Evolutionary conservation across 1,140 invertebrate species (phyloP), one percentile per base, ranked within the genome.

Genomic region (Drosophila sproati): DNA sequence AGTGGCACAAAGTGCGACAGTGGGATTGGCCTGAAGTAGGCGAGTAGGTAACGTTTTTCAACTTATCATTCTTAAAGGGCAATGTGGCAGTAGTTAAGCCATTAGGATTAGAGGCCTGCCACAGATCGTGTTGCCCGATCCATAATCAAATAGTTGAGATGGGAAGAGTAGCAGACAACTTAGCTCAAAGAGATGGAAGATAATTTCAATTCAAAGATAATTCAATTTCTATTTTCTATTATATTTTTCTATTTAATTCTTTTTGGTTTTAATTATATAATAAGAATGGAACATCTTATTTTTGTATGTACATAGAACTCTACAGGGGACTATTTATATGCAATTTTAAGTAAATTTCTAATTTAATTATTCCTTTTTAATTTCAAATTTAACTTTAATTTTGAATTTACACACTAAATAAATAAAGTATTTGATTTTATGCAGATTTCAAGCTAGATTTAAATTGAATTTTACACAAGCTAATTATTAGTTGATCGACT

Each of bases 41-140:
- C 31, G 12, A 47, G 48, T 54, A 63, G 60, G 51, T 55, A 71
- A 62, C 55, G 7, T 51, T 37, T 73, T 67, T 37, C 4, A 51
- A 67, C 62, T 68, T 73, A 73, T 73, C 55, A 41, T 68, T 28
- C 31, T n/a, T 37, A 35, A 68, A 45, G 70, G 62, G 67, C 69
- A 68, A 60, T 12, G 29, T 68, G 66, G 28, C 29, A 28, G 45
- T 8, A 41, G 45, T 29, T 69, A 43, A 66, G 52, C 61, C 10
- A 10, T 20, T 51, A 35, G 61, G 69, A 66, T 66, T 66, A 72
- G 10, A 43, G 43, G 37, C 54, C 43, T 51, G 47, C 12, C 47
- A 34, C 20, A 64, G 61, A 70, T 37, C 50, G 28, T 50, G 41
- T 34, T n/a, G 10, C 32, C 20, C 34, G 52, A 72, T 57, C 62